These are phyloP conservation scores for Umimayanthus chanpuru DNA, from an alignment of 92 coral and sea anemone genomes.

Conservation along the genomic window DNA sequence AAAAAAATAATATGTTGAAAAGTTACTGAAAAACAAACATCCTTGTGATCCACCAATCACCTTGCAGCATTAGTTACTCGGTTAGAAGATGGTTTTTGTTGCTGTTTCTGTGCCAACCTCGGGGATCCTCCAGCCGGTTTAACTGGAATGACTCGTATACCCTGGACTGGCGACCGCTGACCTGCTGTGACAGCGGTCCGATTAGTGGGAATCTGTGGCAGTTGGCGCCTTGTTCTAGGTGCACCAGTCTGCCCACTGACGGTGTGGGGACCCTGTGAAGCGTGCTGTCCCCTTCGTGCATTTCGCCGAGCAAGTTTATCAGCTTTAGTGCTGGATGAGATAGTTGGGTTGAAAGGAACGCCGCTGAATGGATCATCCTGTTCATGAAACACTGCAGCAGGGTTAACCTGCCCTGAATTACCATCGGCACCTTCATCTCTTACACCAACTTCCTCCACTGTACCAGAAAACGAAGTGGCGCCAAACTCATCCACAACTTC, in stretches of 20 bases:
- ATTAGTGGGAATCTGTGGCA: conserved; percentile 34
- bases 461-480: conserved; percentile 12
- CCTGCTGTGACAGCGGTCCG: conserved; percentile 17
- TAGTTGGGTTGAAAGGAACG: conserved; percentile 72
- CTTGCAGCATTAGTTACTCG: conserved; percentile 21
- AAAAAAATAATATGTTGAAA: neutral
- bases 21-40: neutral
- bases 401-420: conserved; percentile 63
- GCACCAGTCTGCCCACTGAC: neutral
- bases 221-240: conserved; percentile 21
- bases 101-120: conserved; percentile 3
- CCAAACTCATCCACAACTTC: conserved; percentile 35
- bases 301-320: conserved; percentile 53
- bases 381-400: conserved; percentile 66
- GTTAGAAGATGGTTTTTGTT: conserved; percentile 4
- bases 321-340: conserved; percentile 38
- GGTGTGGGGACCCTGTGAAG: neutral
- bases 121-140: conserved; percentile 23
- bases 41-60: neutral
- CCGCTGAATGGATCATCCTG: conserved; percentile 82
- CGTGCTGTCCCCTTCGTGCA: conserved; percentile 44
- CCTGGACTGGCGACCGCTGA: conserved; percentile 25
- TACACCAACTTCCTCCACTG: neutral
- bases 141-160: conserved; percentile 28
- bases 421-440: neutral